These are phyloP conservation scores for Pygoscelis antarcticus DNA, from an alignment of 2,113 vertebrate species.

Conservation along the genomic window DNA sequence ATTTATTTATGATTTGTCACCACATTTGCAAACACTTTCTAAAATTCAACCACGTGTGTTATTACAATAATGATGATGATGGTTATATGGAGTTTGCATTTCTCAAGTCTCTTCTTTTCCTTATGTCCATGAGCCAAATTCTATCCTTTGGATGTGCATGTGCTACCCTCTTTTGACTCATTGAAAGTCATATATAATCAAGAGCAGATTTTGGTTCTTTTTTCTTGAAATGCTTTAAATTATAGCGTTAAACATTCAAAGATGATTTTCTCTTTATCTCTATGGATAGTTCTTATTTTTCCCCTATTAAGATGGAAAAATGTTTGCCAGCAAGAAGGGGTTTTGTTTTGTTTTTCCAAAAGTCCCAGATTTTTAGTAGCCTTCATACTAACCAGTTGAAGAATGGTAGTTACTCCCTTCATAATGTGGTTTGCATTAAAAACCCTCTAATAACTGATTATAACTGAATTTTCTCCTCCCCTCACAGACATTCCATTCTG, in stretches of 20 bases:
- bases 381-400: background rate
- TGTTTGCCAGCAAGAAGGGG: background rate
- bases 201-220: background rate
- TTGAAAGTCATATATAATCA: background rate
- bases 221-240: background rate
- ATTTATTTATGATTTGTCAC: background rate
- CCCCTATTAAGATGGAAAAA: background rate
- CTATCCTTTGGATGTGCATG: background rate
- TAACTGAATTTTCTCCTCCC: constrained; percentile 4
- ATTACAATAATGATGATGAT: background rate
- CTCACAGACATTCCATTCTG: constrained; percentile 39
- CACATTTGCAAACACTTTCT: background rate
- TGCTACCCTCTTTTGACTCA: background rate
- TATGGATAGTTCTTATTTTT: background rate
- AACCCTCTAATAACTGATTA: constrained; percentile 9
- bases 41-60: background rate
- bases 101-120: background rate
- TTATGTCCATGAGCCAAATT: background rate
- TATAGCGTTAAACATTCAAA: background rate
- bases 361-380: background rate
- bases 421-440: constrained; percentile 31
- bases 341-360: background rate
- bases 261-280: background rate
- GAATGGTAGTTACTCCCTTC: background rate
- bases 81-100: background rate